phyloP scores from a whole-genome alignment of 2,113 vertebrate genomes.

The Rhombomys opimus region DNA sequence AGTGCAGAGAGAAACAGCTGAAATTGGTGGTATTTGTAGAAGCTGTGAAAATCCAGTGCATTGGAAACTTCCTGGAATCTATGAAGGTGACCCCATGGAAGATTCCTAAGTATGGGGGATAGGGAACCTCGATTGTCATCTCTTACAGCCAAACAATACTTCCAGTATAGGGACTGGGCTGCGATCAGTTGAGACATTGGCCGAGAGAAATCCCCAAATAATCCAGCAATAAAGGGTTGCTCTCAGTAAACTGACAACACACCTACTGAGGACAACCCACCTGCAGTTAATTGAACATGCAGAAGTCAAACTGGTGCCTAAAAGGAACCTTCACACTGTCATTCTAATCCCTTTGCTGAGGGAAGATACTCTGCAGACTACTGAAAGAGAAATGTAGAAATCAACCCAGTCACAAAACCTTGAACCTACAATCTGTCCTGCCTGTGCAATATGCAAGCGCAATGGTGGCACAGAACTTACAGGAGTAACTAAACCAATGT shows the following conservation, averaged over 20 bases:
- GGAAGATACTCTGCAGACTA: background rate
- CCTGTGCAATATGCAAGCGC: background rate
- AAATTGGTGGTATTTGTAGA: no score
- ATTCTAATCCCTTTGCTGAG: background rate
- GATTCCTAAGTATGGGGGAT: background rate
- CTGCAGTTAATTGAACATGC: background rate
- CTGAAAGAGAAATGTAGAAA: background rate
- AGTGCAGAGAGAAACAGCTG: no score
- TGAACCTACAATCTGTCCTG: background rate
- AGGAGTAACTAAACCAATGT: background rate
- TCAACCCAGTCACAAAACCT: background rate
- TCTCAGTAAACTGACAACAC: background rate
- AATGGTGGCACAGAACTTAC: background rate
- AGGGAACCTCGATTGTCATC: background rate
- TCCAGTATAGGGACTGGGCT: background rate
- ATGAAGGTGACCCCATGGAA: background rate
- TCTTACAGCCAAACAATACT: background rate
- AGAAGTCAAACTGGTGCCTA: background rate
- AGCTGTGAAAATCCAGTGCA: no score
- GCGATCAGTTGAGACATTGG: background rate
- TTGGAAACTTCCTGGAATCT: no score
- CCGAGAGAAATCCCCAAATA: background rate
- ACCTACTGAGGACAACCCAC: background rate
- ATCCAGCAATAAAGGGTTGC: background rate
- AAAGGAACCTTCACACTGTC: background rate